Base-by-base conservation (phyloP, 2,113 vertebrate genomes). In the Centropus unirufus region DNA sequence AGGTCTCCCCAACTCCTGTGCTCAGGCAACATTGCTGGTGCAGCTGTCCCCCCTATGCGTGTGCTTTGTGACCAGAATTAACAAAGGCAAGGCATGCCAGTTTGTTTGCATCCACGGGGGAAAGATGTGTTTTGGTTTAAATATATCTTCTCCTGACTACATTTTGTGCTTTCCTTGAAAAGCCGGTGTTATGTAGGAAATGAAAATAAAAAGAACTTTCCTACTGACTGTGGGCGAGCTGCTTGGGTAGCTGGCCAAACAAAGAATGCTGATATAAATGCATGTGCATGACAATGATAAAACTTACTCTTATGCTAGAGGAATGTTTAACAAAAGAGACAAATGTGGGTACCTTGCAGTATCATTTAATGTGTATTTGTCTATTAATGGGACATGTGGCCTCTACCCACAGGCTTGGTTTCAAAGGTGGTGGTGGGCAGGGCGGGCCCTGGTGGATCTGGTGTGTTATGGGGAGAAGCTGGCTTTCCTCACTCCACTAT, bases 1-100 rank as follows among this genome's bases (percentile, higher is more conserved):
- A 67, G 14, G 19, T 40, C 12, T 51, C 34, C 49, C 12, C 18
- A 0, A 2, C 12, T 75, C 3, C 14, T 0, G 1, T 24, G 15
- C 22, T 61, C 8, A 2, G 17, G 44, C 5, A 1, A 12, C 7
- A 0, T n/a, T n/a, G 30, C 62, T 1, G 7, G 7, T 22, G 26
- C 61, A 87, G 61, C 4, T 2, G 5, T 62, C 12, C 42, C 74
- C 21, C 9, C 8, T 1, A 2, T 3, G 0, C 54, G 14, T 32
- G 46, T 64, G 13, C 36, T 12, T 36, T 52, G 6, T 80, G 13
- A 32, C 34, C 2, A 4, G 9, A 59, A 27, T 55, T 76, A 46
- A n/a, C 42, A 86, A 63, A 62, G 29, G 22, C 3, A 1, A 64
- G 30, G 2, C 1, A 27, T 76, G 27, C 23, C 51, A 8, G 30